phyloP scores from a whole-genome alignment of 2,888 invertebrate species.

The Trichogramma evanescens region DNA sequence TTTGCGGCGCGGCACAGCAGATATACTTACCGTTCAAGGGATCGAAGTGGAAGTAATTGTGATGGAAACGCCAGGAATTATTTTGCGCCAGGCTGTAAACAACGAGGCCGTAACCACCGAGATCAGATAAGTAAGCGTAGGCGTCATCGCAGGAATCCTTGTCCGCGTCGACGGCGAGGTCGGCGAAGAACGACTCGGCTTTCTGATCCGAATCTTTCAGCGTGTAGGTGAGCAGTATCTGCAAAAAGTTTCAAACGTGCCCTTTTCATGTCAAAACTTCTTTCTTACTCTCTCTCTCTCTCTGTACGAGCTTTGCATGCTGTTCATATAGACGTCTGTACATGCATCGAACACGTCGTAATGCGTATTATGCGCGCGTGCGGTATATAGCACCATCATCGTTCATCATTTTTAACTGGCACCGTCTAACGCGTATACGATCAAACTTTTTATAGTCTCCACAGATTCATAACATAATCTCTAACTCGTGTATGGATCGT shows the following conservation, averaged over 20 bases:
- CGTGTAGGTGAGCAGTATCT: slow-evolving; percentile 57
- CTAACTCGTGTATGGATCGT: no score
- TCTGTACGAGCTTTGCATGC: background rate
- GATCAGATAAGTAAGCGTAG: slow-evolving; percentile 71
- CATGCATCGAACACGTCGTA: background rate
- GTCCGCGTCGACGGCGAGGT: slow-evolving; percentile 66
- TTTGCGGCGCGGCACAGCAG: background rate
- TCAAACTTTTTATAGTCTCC: no score
- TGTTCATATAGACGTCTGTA: no score
- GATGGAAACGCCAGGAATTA: slow-evolving; percentile 71
- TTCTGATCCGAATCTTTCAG: slow-evolving; percentile 64
- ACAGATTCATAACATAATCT: no score
- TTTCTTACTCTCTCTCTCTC: no score
- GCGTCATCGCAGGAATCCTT: slow-evolving; percentile 67
- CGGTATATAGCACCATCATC: no score
- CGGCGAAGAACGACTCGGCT: slow-evolving; percentile 73
- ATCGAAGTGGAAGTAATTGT: slow-evolving; percentile 79
- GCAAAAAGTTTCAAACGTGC: slow-evolving; percentile 6
- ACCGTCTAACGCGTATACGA: background rate
- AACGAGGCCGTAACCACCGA: slow-evolving; percentile 68
- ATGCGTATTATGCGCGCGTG: background rate
- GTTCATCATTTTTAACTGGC: slow-evolving; percentile 18
- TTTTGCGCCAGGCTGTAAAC: slow-evolving; percentile 70
- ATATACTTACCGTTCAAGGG: slow-evolving; percentile 51
- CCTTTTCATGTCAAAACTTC: background rate